These are phyloP conservation scores for Anseranas semipalmata DNA, from an alignment of 2,113 vertebrate species.

Conservation along the genomic window DNA sequence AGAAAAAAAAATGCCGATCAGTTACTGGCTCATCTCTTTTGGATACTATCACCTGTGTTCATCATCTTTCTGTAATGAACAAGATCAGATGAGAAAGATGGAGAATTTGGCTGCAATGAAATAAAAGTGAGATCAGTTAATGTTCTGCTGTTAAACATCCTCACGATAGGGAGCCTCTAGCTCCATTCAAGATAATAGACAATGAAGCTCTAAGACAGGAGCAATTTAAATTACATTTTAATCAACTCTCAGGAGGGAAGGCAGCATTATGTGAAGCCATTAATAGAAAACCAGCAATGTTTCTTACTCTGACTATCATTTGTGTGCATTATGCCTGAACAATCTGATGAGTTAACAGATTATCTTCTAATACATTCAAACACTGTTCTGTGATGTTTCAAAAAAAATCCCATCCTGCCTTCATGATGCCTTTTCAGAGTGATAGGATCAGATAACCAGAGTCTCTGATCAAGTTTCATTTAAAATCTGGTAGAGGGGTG, in stretches of 20 bases:
- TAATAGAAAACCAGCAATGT: slow-evolving; percentile 54
- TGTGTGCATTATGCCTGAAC: slow-evolving; percentile 25
- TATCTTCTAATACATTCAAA: slow-evolving; percentile 24
- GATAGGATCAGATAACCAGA: not conserved
- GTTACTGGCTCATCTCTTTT: slow-evolving; percentile 14
- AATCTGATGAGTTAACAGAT: slow-evolving; percentile 46
- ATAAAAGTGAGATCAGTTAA: not conserved
- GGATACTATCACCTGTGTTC: not conserved
- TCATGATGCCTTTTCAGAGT: not conserved
- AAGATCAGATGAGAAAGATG: slow-evolving; percentile 11
- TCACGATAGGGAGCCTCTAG: not conserved
- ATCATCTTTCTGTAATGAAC: not conserved
- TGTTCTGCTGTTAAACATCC: slow-evolving; percentile 24
- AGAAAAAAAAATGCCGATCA: not conserved
- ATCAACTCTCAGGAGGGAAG: slow-evolving; percentile 54
- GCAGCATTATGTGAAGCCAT: slow-evolving; percentile 34
- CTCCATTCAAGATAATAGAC: slow-evolving; percentile 44
- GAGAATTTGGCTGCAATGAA: not conserved
- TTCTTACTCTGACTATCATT: not conserved
- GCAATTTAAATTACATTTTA: slow-evolving; percentile 64
- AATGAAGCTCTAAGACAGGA: slow-evolving; percentile 31
- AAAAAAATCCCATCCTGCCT: not conserved
- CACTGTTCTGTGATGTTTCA: not conserved
- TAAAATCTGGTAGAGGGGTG: not conserved
- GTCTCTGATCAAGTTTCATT: not conserved